Percentiles rank a stretch among this genome's conserved stretches.
Conservation (phyloP, 2,888 invertebrate genomes). For the Chymomyza procnemis region DNA sequence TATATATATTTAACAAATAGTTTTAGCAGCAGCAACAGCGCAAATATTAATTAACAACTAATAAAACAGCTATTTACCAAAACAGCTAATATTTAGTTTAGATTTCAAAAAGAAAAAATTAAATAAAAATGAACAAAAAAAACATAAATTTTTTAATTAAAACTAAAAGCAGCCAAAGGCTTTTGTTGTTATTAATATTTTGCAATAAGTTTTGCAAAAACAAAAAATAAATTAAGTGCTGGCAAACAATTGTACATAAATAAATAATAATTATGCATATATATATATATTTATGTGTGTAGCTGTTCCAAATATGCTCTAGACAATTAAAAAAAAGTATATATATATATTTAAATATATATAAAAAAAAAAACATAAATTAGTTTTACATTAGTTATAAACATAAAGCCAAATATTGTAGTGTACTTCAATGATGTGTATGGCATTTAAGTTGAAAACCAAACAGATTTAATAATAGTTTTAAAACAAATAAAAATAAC, state of each 20-base stretch:
- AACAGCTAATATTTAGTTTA: background rate
- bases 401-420: constrained; percentile 31
- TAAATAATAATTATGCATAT: constrained; percentile 35
- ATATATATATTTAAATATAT: too few species aligned
- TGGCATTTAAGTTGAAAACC: constrained; percentile 24
- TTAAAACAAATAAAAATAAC: constrained; percentile 29
- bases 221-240: constrained; percentile 10
- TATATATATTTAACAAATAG: constrained; percentile 47
- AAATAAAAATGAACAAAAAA: constrained; percentile 14
- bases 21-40: background rate
- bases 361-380: constrained; percentile 3
- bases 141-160: constrained; percentile 18
- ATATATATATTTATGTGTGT: constrained; percentile 41
- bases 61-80: background rate
- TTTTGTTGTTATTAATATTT: background rate
- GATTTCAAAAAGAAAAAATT: background rate
- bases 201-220: constrained; percentile 5
- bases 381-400: constrained; percentile 18
- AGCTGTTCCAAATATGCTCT: constrained; percentile 44
- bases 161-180: constrained; percentile 1
- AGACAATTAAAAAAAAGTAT: constrained; percentile 19
- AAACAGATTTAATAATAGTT: constrained; percentile 29
- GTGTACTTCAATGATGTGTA: constrained; percentile 23
- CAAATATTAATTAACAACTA: constrained; percentile 1
- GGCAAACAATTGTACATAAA: constrained; percentile 50